Percentiles rank a stretch among this genome's conserved stretches.
These are phyloP conservation scores for Dermochelys coriacea DNA, from an alignment of 2,797 vertebrate genomes.

Conservation along the genomic window DNA sequence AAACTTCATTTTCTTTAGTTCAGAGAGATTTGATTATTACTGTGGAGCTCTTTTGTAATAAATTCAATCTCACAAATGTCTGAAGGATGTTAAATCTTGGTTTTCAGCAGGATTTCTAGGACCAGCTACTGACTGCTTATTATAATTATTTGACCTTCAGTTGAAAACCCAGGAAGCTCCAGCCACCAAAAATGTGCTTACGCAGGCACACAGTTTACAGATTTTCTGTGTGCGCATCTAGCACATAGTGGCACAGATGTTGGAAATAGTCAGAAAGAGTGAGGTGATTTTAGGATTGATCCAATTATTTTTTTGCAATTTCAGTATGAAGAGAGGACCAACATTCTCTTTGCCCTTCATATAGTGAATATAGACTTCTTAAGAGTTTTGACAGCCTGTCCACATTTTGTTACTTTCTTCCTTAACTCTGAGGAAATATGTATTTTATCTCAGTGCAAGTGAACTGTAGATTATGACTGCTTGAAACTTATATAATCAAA, in stretches of 20 bases:
- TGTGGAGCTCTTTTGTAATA: constrained; percentile 19
- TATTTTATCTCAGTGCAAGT: constrained; percentile 40
- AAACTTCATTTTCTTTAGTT: neutral
- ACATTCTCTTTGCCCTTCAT: constrained; percentile 41
- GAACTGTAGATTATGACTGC: constrained; percentile 43
- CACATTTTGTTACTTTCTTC: constrained; percentile 63
- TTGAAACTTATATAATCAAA: constrained; percentile 52
- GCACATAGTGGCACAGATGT: constrained; percentile 21
- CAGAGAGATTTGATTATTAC: neutral
- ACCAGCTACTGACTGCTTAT: constrained; percentile 18
- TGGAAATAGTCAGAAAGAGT: constrained; percentile 38
- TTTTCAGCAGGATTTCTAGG: constrained; percentile 57
- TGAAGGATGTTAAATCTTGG: constrained; percentile 30
- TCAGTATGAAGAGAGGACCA: constrained; percentile 57
- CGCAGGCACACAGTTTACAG: constrained; percentile 48
- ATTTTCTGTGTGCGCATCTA: constrained; percentile 11
- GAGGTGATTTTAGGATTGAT: constrained; percentile 61
- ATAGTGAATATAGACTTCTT: constrained; percentile 45
- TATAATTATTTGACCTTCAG: constrained; percentile 69
- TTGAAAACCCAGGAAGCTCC: constrained; percentile 18
- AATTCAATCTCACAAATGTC: constrained; percentile 50
- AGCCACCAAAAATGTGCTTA: constrained; percentile 51
- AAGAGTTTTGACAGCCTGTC: constrained; percentile 51
- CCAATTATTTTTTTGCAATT: constrained; percentile 32
- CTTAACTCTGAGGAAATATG: constrained; percentile 24